Evolutionary conservation across 1,140 invertebrate species (phyloP).

Genomic region (Trichonephila clavipes): DNA sequence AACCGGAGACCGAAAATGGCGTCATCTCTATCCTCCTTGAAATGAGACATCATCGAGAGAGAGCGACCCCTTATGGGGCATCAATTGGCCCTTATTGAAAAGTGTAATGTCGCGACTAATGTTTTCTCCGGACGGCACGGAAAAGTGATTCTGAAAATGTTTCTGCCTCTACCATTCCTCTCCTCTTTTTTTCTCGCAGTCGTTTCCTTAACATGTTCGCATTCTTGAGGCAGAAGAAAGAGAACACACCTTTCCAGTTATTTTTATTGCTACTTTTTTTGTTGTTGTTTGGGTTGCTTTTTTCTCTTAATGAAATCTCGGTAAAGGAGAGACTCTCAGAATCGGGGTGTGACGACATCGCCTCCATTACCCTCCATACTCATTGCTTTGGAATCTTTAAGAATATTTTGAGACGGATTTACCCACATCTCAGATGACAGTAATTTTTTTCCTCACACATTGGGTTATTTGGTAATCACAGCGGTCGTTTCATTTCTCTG

Average conservation of each 20-base stretch:
- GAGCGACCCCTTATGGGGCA: no score
- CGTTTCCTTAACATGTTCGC: neutral
- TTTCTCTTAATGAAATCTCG: neutral
- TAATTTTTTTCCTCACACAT: no score
- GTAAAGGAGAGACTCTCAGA: neutral
- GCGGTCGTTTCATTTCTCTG: no score
- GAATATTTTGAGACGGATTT: no score
- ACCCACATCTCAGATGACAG: no score
- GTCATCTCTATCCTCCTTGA: neutral
- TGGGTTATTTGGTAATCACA: no score
- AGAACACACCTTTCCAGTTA: neutral
- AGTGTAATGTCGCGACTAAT: constrained; percentile 53
- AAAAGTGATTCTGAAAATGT: constrained; percentile 19
- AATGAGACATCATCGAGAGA: neutral
- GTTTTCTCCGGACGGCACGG: neutral
- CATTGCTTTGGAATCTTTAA: no score
- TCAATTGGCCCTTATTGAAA: constrained; percentile 45
- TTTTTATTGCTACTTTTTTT: neutral
- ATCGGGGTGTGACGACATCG: no score
- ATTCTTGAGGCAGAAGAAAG: neutral
- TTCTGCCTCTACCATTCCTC: neutral
- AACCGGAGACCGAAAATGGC: neutral
- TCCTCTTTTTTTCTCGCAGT: neutral
- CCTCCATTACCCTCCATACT: no score
- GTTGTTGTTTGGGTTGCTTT: neutral